Evolutionary conservation across 2,113 vertebrate genomes (phyloP).

Genomic region (Plecotus auritus): DNA sequence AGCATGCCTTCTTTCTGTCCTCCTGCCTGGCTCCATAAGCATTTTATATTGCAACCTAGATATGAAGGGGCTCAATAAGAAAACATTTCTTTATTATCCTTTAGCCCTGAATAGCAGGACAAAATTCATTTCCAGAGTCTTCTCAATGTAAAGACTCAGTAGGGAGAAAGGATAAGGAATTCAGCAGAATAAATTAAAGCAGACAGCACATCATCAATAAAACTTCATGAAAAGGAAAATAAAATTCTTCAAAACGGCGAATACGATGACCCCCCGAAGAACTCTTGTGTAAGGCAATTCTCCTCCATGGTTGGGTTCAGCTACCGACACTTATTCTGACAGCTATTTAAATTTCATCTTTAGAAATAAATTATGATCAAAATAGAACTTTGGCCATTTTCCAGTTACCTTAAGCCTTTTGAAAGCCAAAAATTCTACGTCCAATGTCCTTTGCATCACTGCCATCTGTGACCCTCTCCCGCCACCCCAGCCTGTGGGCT

Average conservation of each 20-base stretch:
- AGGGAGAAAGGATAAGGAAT: background rate
- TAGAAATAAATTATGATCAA: conserved; percentile 23
- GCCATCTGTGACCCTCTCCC: background rate
- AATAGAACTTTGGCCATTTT: conserved; percentile 25
- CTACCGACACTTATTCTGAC: background rate
- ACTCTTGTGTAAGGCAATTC: background rate
- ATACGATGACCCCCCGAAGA: background rate
- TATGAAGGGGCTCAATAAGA: background rate
- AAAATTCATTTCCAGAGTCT: background rate
- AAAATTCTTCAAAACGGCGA: background rate
- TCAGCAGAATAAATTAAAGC: background rate
- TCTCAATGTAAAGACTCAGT: background rate
- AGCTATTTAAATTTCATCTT: conserved; percentile 9
- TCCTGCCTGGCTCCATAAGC: background rate
- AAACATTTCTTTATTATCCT: background rate
- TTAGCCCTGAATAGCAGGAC: background rate
- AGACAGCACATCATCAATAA: background rate
- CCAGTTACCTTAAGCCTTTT: conserved; percentile 4
- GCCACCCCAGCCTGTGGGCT: background rate
- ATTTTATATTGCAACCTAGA: background rate
- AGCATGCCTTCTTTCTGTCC: background rate
- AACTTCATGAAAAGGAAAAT: background rate
- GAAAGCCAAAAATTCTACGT: background rate
- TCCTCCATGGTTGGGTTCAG: background rate
- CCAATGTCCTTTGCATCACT: background rate